phyloP scores from a whole-genome alignment of 2,113 vertebrate species.

The Ceyx margarethae region DNA sequence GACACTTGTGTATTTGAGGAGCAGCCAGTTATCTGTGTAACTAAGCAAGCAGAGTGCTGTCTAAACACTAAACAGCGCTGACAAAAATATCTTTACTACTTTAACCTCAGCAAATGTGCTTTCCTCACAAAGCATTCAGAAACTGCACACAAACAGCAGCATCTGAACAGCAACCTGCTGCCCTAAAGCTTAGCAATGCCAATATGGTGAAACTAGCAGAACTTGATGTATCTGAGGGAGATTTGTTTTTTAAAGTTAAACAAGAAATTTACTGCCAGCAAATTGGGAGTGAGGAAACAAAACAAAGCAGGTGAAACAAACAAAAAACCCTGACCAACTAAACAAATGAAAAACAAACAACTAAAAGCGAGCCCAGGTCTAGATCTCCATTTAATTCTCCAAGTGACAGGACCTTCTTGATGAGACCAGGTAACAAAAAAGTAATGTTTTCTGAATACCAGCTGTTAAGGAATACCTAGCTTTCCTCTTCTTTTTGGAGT shows the following conservation, averaged over 20 bases:
- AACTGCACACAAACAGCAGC: not conserved
- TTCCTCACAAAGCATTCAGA: not conserved
- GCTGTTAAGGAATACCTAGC: not conserved
- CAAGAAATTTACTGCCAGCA: not conserved
- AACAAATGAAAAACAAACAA: too few relatives aligned
- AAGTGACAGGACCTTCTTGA: not conserved
- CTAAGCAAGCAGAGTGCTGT: not conserved
- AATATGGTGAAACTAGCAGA: not conserved
- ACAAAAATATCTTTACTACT: not conserved
- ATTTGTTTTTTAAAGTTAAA: not conserved
- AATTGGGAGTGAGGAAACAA: too few relatives aligned
- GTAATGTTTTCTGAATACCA: not conserved
- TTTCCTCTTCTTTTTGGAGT: not conserved
- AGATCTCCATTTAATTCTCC: not conserved
- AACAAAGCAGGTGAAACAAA: too few relatives aligned
- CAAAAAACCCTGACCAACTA: too few relatives aligned
- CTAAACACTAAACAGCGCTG: not conserved
- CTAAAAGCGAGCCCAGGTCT: not conserved
- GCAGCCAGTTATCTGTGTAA: not conserved
- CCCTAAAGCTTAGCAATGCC: not conserved
- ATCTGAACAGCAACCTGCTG: not conserved
- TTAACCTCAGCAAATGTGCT: not conserved
- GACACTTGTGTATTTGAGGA: not conserved
- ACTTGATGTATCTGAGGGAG: not conserved
- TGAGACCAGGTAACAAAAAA: not conserved